Evolutionary conservation across 2,888 invertebrate genomes (phyloP), one percentile per base, ranked within the genome.

Genomic region (Zygogramma bicolorata): DNA sequence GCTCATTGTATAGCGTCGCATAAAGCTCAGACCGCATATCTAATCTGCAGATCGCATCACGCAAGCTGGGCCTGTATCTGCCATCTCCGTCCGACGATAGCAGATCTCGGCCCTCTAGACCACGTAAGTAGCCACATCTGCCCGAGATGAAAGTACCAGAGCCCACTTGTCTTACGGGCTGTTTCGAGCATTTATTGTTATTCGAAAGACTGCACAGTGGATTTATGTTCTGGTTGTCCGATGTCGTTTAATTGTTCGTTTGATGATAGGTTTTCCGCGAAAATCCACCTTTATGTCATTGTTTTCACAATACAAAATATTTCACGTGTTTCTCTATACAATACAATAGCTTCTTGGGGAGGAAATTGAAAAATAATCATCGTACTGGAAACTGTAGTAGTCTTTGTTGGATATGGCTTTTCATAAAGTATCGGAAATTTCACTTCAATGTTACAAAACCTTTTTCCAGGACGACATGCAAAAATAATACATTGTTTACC

Each of bases 11-110:
- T 40, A 79, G 82, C 81, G 81, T 76, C 70, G 79, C 80, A 82
- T 84, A 82, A 84, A 83, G 81, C 80, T 79, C 80, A 73, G 77
- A 4, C 5, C 53, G 8, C 27, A n/a, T 71, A 85, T 85, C 85
- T 85, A 80, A 85, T 85, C 85, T 73, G 62, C 62, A 59, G 78
- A 85, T 85, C 85, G 80, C 73, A 85, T 85, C 85, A 80, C 83
- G 83, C 84, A 83, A 80, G 83, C 79, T 76, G 78, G 74, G 68
- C 70, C 71, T 65, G 79, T 82, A 82, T 83, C 83, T 77, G 60
- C 49, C 70, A 81, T 81, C 81, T 80, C 70, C 70, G 77, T 77
- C 76, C 72, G 49, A 65, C 74, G 82, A 81, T 81, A 82, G 81
- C 77, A 75, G 81, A 83, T 83, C 82, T 82, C 68, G 77, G 76